Base-by-base conservation (phyloP, 2,888 invertebrate species). In the Coenonympha arcania region DNA sequence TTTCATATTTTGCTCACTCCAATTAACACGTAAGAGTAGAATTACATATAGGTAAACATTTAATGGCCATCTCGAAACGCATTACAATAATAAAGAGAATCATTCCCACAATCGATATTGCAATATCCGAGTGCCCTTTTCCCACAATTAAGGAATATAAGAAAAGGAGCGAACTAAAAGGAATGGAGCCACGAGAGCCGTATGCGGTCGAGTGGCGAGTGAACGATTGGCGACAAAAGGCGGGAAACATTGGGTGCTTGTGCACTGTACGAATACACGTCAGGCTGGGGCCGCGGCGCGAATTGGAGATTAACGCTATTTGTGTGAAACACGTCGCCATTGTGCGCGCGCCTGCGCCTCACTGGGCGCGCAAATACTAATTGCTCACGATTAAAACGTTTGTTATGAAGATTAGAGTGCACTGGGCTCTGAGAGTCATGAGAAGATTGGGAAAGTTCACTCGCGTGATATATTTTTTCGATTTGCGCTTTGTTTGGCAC, bases 301-400 rank as follows among this genome's bases (percentile, higher is more conserved):
- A 73, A 69, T 67, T 64, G 55, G 63, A 76, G 79, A 79, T 79
- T 76, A 77, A 74, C 69, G 72, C 76, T 83, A 79, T 83, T 82
- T 81, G 77, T 76, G 70, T 65, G 73, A 81, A 81, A 81, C 81
- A 78, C 66, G 69, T 60, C 64, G 63, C 64, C 65, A 63, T 80
- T 81, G 76, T 79, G 63, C 56, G 54, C 71, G 73, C 60, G 65
- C 73, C 66, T 69, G 59, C 69, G 73, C 71, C 66, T 66, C 64
- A 65, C 54, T 69, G 69, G 63, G 59, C 62, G 50, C 50, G 31
- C 52, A 43, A 47, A 46, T 48, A 50, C 60, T 67, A 65, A 69
- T 70, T 68, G 69, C 65, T 66, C 59, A 54, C 59, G 59, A 58
- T 61, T 57, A 58, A 49, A 53, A 45, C 58, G 60, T 58, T 62